These are phyloP conservation scores for Eretmocerus hayati DNA, from an alignment of 2,888 invertebrate genomes.

Conservation along the genomic window DNA sequence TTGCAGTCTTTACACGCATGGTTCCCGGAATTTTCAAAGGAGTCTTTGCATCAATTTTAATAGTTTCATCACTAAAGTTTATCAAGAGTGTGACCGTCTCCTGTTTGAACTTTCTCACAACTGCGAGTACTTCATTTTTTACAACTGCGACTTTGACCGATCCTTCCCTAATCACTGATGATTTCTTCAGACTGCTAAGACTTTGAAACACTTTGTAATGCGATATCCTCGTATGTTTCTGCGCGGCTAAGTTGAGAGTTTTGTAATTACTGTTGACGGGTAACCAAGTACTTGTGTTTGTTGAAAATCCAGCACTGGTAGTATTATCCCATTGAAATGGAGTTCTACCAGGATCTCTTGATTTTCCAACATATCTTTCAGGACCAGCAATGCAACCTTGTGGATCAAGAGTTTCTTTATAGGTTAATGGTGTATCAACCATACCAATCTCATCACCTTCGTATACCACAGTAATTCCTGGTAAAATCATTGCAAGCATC, in stretches of 20 bases:
- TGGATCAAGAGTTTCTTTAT: too few relatives aligned
- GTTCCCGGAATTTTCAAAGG: slow-evolving; percentile 28
- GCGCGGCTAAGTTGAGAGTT: slow-evolving; percentile 53
- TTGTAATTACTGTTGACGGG: slow-evolving; percentile 59
- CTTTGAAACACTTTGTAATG: slow-evolving; percentile 46
- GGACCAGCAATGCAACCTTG: slow-evolving; percentile 58
- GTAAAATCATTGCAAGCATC: slow-evolving; percentile 57
- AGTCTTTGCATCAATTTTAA: slow-evolving; percentile 27
- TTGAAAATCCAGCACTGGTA: slow-evolving; percentile 58
- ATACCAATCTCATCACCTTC: slow-evolving; percentile 84
- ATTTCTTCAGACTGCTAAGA: slow-evolving; percentile 50
- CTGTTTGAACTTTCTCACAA: slow-evolving; percentile 21
- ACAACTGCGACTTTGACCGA: slow-evolving; percentile 37
- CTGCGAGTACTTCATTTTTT: slow-evolving; percentile 27
- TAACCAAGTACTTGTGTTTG: slow-evolving; percentile 55
- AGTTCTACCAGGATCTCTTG: slow-evolving; percentile 47
- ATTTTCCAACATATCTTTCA: slow-evolving; percentile 49
- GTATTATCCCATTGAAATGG: slow-evolving; percentile 60
- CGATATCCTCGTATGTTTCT: slow-evolving; percentile 50
- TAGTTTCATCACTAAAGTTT: slow-evolving; percentile 26
- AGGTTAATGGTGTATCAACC: too few relatives aligned
- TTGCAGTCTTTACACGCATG: slow-evolving; percentile 28
- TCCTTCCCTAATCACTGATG: slow-evolving; percentile 46
- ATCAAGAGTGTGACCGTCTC: slow-evolving; percentile 28
- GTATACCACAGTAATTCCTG: slow-evolving; percentile 60